Conservation (phyloP, 2,888 invertebrate species). For the Eristalis tenax region DNA sequence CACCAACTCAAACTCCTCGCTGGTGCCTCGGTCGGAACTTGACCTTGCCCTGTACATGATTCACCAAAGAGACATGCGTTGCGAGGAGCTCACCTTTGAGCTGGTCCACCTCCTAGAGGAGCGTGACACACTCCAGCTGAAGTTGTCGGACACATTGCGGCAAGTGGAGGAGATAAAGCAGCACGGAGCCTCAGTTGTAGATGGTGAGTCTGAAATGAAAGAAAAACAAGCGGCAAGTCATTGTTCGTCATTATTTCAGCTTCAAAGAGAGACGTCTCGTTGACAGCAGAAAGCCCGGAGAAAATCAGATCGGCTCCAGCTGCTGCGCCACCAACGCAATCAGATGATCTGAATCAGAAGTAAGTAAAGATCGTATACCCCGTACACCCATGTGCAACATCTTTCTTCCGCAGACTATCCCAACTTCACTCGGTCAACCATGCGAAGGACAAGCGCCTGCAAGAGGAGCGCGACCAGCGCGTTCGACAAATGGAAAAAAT, state of each 20-base stretch:
- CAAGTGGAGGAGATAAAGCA: slow-evolving; percentile 85
- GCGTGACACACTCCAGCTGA: slow-evolving; percentile 91
- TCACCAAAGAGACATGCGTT: slow-evolving; percentile 92
- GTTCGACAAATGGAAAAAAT: slow-evolving; percentile 89
- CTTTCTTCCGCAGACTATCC: slow-evolving; percentile 81
- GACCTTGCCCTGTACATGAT: slow-evolving; percentile 92
- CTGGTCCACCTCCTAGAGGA: slow-evolving; percentile 91
- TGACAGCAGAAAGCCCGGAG: slow-evolving; percentile 71
- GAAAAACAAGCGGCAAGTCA: neutral
- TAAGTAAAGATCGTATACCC: slow-evolving; percentile 60
- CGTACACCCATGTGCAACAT: neutral
- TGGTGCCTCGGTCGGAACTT: slow-evolving; percentile 84
- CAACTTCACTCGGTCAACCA: slow-evolving; percentile 89
- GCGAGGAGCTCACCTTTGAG: slow-evolving; percentile 93
- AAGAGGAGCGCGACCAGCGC: slow-evolving; percentile 89
- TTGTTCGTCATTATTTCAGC: slow-evolving; percentile 13
- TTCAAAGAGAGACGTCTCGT: slow-evolving; percentile 49
- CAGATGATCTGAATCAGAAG: slow-evolving; percentile 78
- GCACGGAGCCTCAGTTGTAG: slow-evolving; percentile 40
- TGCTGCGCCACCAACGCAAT: slow-evolving; percentile 47
- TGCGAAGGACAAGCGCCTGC: slow-evolving; percentile 88
- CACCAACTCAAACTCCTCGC: slow-evolving; percentile 26
- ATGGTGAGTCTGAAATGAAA: slow-evolving; percentile 74
- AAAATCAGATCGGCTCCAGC: slow-evolving; percentile 62
- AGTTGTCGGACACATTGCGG: slow-evolving; percentile 90